phyloP scores from a whole-genome alignment of 1,140 invertebrate genomes.

The Nilaparvata lugens region DNA sequence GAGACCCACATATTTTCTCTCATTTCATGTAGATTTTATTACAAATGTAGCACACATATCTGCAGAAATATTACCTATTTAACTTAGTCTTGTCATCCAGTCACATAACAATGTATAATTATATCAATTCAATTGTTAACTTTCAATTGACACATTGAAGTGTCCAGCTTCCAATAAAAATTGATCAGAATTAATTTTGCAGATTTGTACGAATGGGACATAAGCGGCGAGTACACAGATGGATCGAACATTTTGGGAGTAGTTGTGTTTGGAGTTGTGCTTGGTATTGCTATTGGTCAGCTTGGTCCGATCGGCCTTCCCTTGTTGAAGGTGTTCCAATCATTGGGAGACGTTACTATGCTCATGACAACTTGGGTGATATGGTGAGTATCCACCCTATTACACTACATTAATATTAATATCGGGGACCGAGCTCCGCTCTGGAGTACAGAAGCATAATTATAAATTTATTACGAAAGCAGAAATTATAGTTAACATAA shows the following conservation, averaged over 20 bases:
- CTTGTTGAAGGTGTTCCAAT: slow-evolving; percentile 51
- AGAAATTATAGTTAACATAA: not conserved
- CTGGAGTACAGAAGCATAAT: not conserved
- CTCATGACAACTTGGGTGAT: slow-evolving; percentile 63
- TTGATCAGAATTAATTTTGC: not conserved
- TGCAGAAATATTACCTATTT: not conserved
- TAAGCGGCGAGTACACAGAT: slow-evolving; percentile 40
- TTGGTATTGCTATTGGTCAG: slow-evolving; percentile 55
- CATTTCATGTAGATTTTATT: no score
- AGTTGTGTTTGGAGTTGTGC: slow-evolving; percentile 54
- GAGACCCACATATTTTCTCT: no score
- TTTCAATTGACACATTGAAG: not conserved
- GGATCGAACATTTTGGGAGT: slow-evolving; percentile 61
- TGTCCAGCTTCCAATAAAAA: not conserved
- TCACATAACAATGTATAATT: not conserved
- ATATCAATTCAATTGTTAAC: not conserved
- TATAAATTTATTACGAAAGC: not conserved
- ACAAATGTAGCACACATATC: no score
- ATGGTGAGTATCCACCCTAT: slow-evolving; percentile 34
- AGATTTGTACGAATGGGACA: slow-evolving; percentile 36
- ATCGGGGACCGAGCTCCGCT: no score
- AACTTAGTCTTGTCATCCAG: not conserved
- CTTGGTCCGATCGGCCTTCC: slow-evolving; percentile 51
- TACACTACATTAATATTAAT: not conserved
- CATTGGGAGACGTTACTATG: slow-evolving; percentile 58